Conservation (phyloP, 2,888 invertebrate genomes). For the Eledone cirrhosa region DNA sequence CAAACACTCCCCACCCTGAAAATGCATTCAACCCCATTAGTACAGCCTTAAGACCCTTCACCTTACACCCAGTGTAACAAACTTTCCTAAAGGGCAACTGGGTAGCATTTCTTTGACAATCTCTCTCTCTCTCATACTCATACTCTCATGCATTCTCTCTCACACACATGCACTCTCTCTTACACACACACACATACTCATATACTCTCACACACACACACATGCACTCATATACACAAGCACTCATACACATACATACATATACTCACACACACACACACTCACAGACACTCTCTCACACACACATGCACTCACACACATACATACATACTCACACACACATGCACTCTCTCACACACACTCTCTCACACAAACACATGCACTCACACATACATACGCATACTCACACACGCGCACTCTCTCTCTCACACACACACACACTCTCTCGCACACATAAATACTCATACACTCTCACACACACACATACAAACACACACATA, state of each 20-base stretch:
- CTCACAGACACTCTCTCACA: background rate
- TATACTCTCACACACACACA: too few relatives aligned
- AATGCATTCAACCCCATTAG: too few relatives aligned
- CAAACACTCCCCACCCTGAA: too few relatives aligned
- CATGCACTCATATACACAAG: too few relatives aligned
- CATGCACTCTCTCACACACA: background rate
- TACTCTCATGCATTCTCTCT: too few relatives aligned
- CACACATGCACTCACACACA: background rate
- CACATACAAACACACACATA: background rate
- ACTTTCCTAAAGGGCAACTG: too few relatives aligned
- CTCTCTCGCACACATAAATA: background rate
- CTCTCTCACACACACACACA: background rate
- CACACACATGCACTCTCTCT: too few relatives aligned
- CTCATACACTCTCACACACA: background rate
- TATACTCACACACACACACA: background rate
- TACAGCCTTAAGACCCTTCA: too few relatives aligned
- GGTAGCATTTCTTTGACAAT: too few relatives aligned
- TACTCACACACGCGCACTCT: background rate
- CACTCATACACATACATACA: background rate
- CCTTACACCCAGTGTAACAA: too few relatives aligned
- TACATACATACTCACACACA: background rate
- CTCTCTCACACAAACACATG: background rate
- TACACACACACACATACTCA: too few relatives aligned
- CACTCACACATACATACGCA: background rate
- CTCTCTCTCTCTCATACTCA: too few relatives aligned